Evolutionary conservation across 2,888 invertebrate genomes (phyloP).

Genomic region (Lapara coniferarum): DNA sequence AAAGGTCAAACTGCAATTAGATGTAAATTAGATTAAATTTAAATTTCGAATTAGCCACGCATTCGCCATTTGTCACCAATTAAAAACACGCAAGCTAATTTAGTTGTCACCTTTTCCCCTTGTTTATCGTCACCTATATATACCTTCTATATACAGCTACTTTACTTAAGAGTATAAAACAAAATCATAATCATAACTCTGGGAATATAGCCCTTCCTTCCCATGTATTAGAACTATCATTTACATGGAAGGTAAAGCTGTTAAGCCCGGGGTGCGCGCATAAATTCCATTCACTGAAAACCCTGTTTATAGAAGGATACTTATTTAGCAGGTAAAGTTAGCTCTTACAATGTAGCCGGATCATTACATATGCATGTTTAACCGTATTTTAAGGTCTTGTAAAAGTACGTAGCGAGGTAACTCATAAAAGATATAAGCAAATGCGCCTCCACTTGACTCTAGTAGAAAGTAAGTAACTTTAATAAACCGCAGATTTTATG

Average conservation of each 20-base stretch:
- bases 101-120: background rate
- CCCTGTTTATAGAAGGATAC: constrained; percentile 41
- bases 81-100: background rate
- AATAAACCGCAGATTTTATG: constrained; percentile 3
- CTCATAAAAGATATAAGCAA: constrained; percentile 21
- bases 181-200: constrained; percentile 28
- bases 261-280: constrained; percentile 41
- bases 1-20: background rate
- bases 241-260: constrained; percentile 26
- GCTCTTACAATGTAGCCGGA: constrained; percentile 35
- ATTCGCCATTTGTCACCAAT: background rate
- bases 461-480: constrained; percentile 9
- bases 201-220: background rate
- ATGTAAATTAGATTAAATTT: background rate
- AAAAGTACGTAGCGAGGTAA: constrained; percentile 23
- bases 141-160: background rate
- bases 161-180: constrained; percentile 25
- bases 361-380: constrained; percentile 30
- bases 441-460: background rate
- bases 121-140: background rate
- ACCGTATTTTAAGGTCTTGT: constrained; percentile 26
- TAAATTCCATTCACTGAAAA: constrained; percentile 53
- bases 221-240: constrained; percentile 29
- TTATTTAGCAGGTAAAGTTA: constrained; percentile 28
- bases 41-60: background rate